These are phyloP conservation scores for Formica selysi DNA, from an alignment of 1,140 invertebrate genomes.

Conservation along the genomic window DNA sequence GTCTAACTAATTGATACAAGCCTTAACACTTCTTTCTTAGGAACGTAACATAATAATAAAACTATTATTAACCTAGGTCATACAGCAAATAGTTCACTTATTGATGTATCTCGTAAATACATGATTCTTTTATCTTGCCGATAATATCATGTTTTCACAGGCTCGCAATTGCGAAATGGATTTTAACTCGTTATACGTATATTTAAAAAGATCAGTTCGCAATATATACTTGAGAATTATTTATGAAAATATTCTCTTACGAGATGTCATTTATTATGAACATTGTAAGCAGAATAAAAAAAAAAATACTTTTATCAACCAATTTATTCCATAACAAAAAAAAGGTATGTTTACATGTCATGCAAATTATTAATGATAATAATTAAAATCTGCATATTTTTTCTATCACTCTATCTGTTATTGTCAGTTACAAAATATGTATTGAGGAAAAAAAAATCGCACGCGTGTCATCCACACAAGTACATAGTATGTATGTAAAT, in stretches of 20 bases:
- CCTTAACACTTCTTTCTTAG: constrained; percentile 20
- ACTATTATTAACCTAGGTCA: constrained; percentile 12
- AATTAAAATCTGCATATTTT: too few species aligned
- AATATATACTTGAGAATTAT: constrained; percentile 59
- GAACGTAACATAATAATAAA: constrained; percentile 31
- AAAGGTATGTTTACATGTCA: too few species aligned
- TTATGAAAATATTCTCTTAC: constrained; percentile 30
- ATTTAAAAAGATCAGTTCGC: background rate
- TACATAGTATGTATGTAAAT: too few species aligned
- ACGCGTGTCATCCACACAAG: too few species aligned
- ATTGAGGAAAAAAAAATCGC: too few species aligned
- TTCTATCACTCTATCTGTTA: too few species aligned
- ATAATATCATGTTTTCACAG: constrained; percentile 44
- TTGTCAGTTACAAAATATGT: too few species aligned
- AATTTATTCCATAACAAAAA: too few species aligned
- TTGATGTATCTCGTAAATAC: constrained; percentile 15
- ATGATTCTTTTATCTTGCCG: background rate
- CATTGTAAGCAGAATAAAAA: too few species aligned
- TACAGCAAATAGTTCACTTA: constrained; percentile 24
- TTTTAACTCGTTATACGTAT: constrained; percentile 7
- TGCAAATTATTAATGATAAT: too few species aligned
- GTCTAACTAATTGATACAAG: constrained; percentile 6
- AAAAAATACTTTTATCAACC: too few species aligned
- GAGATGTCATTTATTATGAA: background rate
- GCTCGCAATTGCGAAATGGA: background rate